These are phyloP conservation scores for Melanostoma mellinum DNA, from an alignment of 2,888 invertebrate species.

Conservation along the genomic window DNA sequence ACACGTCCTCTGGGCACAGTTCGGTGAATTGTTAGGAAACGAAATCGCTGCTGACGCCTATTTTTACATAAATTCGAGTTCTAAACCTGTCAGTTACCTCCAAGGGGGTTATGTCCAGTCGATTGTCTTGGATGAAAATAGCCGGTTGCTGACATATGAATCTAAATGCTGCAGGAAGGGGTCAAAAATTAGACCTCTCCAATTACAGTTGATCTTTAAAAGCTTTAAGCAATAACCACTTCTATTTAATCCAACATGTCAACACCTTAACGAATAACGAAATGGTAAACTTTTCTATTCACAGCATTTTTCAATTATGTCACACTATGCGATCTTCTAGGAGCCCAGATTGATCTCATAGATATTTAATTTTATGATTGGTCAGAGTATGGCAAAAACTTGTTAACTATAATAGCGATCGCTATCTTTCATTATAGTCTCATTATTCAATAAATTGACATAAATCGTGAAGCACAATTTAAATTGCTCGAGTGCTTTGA, in stretches of 20 bases:
- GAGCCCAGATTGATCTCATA: background rate
- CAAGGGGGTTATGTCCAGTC: too few relatives aligned
- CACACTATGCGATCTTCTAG: background rate
- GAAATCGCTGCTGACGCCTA: too few relatives aligned
- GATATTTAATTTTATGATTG: background rate
- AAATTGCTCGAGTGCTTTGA: background rate
- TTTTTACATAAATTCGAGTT: too few relatives aligned
- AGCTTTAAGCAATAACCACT: background rate
- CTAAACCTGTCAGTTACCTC: too few relatives aligned
- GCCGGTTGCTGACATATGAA: too few relatives aligned
- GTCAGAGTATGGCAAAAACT: too few relatives aligned
- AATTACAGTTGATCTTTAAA: background rate
- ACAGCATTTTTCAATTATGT: background rate
- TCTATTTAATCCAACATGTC: background rate
- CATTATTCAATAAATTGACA: background rate
- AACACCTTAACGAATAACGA: constrained; percentile 3
- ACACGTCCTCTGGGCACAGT: too few relatives aligned
- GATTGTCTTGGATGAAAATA: too few relatives aligned
- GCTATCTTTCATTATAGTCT: constrained; percentile 1
- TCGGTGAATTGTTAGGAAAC: too few relatives aligned
- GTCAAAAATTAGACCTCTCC: too few relatives aligned
- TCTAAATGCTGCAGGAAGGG: too few relatives aligned
- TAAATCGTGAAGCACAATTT: background rate
- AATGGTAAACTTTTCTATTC: too few relatives aligned
- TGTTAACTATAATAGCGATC: background rate